These are phyloP conservation scores for Macroramphosus scolopax DNA, from an alignment of 2,797 vertebrate genomes.

Conservation along the genomic window DNA sequence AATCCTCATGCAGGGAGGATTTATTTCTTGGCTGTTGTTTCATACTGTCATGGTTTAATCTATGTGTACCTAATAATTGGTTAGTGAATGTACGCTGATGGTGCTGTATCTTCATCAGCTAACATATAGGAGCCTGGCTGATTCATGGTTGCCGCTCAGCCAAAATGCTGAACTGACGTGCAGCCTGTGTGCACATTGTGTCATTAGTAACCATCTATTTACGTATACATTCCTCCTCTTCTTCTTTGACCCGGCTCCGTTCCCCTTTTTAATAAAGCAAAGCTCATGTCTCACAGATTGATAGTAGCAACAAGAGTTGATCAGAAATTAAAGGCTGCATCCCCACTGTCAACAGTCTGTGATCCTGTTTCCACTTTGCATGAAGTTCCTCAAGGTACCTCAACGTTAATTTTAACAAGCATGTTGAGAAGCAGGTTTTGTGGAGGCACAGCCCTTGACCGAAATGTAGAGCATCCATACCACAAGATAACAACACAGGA, in stretches of 20 bases:
- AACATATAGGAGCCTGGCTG: not conserved
- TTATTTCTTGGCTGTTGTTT: too few relatives aligned
- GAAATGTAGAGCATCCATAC: not conserved
- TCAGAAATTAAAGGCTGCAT: too few relatives aligned
- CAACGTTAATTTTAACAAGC: not conserved
- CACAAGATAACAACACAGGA: too few relatives aligned
- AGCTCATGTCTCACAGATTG: too few relatives aligned
- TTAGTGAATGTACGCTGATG: too few relatives aligned
- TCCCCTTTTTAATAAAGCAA: too few relatives aligned
- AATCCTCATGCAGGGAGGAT: too few relatives aligned
- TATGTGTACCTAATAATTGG: too few relatives aligned
- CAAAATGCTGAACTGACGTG: not conserved
- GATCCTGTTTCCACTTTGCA: not conserved
- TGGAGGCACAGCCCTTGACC: not conserved
- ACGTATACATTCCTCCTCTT: not conserved
- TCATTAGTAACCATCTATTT: conserved; percentile 17
- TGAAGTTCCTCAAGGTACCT: not conserved
- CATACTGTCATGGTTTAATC: too few relatives aligned
- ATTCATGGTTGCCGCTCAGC: not conserved
- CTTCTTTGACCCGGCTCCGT: conserved; percentile 9
- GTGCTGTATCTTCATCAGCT: too few relatives aligned
- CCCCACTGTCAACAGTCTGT: not conserved
- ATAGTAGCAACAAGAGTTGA: too few relatives aligned
- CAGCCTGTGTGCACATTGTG: conserved; percentile 5
- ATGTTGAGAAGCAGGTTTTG: conserved; percentile 17